Conservation (phyloP, 1,140 invertebrate species). For the Camponotus floridanus region DNA sequence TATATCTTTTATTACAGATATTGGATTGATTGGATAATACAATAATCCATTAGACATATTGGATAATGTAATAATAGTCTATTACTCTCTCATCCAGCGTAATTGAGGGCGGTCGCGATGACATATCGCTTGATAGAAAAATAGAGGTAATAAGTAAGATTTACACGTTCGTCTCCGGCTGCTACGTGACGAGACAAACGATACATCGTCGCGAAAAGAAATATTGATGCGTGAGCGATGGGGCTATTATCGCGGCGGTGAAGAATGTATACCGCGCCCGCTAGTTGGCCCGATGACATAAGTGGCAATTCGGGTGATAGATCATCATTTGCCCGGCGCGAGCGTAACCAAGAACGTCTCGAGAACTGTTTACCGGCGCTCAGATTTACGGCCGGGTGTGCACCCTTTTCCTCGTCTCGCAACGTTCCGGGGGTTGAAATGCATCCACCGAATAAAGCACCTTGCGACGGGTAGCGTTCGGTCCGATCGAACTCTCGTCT, state of each 20-base stretch:
- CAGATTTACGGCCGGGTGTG: constrained; percentile 59
- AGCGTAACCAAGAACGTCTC: constrained; percentile 42
- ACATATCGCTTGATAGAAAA: constrained; percentile 30
- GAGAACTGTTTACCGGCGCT: constrained; percentile 63
- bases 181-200: constrained; percentile 43
- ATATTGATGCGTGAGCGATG: constrained; percentile 68
- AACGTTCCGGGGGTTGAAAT: constrained; percentile 22
- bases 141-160: constrained; percentile 63
- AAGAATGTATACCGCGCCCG: constrained; percentile 56
- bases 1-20: too few species aligned
- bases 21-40: not conserved
- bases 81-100: constrained; percentile 21
- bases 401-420: constrained; percentile 63
- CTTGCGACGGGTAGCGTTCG: constrained; percentile 23
- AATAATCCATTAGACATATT: constrained; percentile 17
- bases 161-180: constrained; percentile 22
- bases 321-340: constrained; percentile 63
- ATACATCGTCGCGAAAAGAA: constrained; percentile 61
- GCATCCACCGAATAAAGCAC: constrained; percentile 20
- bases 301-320: constrained; percentile 75
- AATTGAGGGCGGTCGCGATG: constrained; percentile 48
- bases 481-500: constrained; percentile 66
- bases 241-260: constrained; percentile 60
- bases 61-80: not conserved
- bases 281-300: constrained; percentile 70